Base-by-base conservation (phyloP, 2,888 invertebrate species). In the Enchytraeus crypticus region DNA sequence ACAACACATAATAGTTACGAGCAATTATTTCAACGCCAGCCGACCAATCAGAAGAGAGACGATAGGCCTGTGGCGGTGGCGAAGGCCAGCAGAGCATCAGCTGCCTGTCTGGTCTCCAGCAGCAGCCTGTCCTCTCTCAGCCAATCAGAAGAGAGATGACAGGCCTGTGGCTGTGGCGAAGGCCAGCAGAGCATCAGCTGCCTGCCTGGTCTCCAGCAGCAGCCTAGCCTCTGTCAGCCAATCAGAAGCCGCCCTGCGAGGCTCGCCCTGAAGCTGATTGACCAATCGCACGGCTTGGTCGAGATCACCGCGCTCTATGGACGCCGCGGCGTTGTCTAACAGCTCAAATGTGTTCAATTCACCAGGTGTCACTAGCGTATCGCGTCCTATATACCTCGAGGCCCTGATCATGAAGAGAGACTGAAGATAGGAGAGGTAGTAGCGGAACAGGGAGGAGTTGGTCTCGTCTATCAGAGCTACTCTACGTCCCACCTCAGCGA, bases 21-120 rank as follows among this genome's bases (percentile, higher is more conserved):
- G n/a, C n/a, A n/a, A n/a, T n/a, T n/a, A n/a, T n/a, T n/a, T n/a
- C n/a, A n/a, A n/a, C n/a, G n/a, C n/a, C n/a, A n/a, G n/a, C n/a
- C n/a, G n/a, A n/a, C n/a, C n/a, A n/a, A n/a, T n/a, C n/a, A 54
- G 38, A 54, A 54, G 33, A 58, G 23, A 29, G 61, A 57, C 46
- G 57, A 75, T 45, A 77, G 67, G 2, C 78, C 77, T 53, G 71
- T 71, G 8, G 77, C 76, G 26, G 75, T 72, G 3, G 78, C 76
- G 69, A 74, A 75, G 3, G 93, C 90, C 76, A 93, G 84, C 32
- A 97, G 82, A 0, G 90, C 88, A 73, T 90, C 87, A 11, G 92
- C 90, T 14, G 92, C 92, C 79, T 92, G 92, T 74, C 88, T 85
- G 11, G 91, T 89, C 81, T 95, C 95, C 66, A 96, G 81, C 67